Base-by-base conservation (phyloP, 2,888 invertebrate genomes). In the Deroplatys truncata region DNA sequence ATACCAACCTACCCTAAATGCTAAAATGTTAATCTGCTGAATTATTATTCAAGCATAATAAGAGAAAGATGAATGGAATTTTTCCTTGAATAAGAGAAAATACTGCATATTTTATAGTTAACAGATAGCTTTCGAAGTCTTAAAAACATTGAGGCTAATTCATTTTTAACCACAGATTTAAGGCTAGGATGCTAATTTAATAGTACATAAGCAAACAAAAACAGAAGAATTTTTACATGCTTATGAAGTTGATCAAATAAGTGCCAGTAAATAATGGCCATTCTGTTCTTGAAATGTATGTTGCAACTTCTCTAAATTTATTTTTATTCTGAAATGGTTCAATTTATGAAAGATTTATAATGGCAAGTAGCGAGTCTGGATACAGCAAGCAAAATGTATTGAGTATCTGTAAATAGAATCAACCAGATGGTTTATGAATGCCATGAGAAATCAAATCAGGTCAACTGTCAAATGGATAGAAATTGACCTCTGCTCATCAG, bases 401-500 rank as follows among this genome's bases (percentile, higher is more conserved):
- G 31, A 82, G 72, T 31, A 49, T 29, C 28, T 86, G 20, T 28
- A 86, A n/a, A 86, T 86, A 56, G 28, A 86, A 82, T 29, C 20
- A 82, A 86, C 31, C 29, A 86, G 86, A 82, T 82, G 82, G 28
- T 31, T 31, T 72, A 86, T 28, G 86, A 49, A 28, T 25, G 28
- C 25, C 72, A 16, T 20, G 56, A 28, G 82, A 87, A 87, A 87
- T 87, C 87, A 87, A 87, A 87, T 31, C 83, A 83, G 87, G 87
- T 87, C 87, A 87, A 87, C 43, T 87, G 87, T 35, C 35, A 83
- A 83, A 87, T n/a, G 83, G 83, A 31, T 49, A 49, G 28, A 43
- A 85, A 85, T 85, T 87, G 87, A 87, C 87, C 87, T 86, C 87
- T 87, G 3, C 31, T 72, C 86, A 82, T 86, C 82, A 86, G 72